Evolutionary conservation across 2,113 vertebrate species (phyloP).

Genomic region (Alligator mississippiensis): DNA sequence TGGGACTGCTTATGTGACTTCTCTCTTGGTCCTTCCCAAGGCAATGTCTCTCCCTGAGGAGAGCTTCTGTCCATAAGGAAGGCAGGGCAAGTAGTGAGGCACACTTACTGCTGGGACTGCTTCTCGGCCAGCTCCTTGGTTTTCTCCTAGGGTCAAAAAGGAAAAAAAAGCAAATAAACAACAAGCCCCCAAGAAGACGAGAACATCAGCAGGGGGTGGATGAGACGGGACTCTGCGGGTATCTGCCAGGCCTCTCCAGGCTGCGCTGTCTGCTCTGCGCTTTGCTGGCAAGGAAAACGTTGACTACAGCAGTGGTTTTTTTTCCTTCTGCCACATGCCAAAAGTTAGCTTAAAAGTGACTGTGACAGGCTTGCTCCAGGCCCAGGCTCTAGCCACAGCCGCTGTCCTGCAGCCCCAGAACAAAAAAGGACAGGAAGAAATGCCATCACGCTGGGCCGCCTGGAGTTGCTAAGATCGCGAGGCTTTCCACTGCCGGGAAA

Average conservation of each 20-base stretch:
- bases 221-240: too few species aligned
- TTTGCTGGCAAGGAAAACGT: background rate
- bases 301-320: background rate
- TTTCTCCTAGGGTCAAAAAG: slow-evolving; percentile 86
- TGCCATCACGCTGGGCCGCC: background rate
- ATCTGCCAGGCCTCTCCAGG: too few species aligned
- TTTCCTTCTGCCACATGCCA: accelerated
- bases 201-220: background rate
- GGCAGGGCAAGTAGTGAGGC: background rate
- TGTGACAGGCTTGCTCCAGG: accelerated
- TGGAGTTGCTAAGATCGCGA: background rate
- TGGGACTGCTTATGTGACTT: background rate
- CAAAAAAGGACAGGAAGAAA: background rate
- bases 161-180: background rate
- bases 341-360: background rate
- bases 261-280: background rate
- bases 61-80: background rate
- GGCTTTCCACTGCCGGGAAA: background rate
- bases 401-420: background rate
- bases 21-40: background rate
- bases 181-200: background rate
- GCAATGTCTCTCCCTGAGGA: background rate
- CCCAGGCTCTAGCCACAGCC: background rate
- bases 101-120: slow-evolving; percentile 95
- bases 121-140: slow-evolving; percentile 96